These are phyloP conservation scores for Pseudobourletiella spinata DNA, from an alignment of 1,140 invertebrate species.

Conservation along the genomic window DNA sequence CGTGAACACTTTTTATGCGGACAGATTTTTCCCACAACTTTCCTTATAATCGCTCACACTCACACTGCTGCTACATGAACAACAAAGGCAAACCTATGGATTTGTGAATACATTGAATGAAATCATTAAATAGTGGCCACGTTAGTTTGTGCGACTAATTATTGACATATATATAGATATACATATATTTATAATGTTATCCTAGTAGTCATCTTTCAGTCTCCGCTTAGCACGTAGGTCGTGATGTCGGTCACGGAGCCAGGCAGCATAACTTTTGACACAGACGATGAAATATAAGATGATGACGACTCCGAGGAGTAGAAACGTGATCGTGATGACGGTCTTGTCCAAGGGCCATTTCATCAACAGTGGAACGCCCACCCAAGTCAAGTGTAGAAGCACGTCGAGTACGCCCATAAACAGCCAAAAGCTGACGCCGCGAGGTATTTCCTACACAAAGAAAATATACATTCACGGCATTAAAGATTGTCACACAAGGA, in stretches of 20 bases:
- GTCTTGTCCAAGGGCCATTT: slow-evolving; percentile 27
- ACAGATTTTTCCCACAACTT: no score
- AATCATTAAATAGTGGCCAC: no score
- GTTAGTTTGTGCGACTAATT: no score
- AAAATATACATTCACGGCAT: neutral
- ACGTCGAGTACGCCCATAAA: slow-evolving; percentile 21
- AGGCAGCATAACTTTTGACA: slow-evolving; percentile 18
- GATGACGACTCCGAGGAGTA: slow-evolving; percentile 21
- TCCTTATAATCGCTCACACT: no score
- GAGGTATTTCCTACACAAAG: slow-evolving; percentile 20
- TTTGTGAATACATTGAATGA: no score
- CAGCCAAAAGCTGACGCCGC: slow-evolving; percentile 21
- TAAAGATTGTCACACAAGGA: no score
- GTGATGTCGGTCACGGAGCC: slow-evolving; percentile 17
- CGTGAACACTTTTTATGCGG: no score
- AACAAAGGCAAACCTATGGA: no score
- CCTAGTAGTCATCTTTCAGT: slow-evolving; percentile 29
- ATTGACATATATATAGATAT: no score
- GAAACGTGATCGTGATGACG: slow-evolving; percentile 21
- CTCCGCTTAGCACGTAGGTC: slow-evolving; percentile 21
- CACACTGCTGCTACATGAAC: no score
- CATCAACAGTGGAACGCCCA: slow-evolving; percentile 28
- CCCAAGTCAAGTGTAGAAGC: slow-evolving; percentile 27
- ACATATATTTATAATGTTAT: no score
- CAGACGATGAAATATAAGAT: slow-evolving; percentile 29